Evolutionary conservation across 2,113 vertebrate genomes (phyloP), one percentile per base, ranked within the genome.

Genomic region (Puntigrus tetrazona): DNA sequence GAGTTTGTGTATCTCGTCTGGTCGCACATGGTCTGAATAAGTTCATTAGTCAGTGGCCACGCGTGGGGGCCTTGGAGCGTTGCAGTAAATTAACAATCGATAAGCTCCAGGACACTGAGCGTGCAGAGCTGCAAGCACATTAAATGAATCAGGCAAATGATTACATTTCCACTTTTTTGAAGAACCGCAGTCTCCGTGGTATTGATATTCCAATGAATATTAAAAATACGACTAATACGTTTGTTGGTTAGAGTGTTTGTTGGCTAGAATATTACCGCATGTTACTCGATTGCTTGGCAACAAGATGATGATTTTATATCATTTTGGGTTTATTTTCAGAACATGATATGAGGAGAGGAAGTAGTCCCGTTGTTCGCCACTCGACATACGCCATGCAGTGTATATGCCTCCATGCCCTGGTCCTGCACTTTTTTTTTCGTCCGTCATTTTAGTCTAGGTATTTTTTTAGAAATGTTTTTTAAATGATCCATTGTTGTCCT

Each of bases 291-390:
- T 63, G 25, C 78, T 45, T 65, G 57, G 78, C 78, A 79, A 31
- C 57, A 63, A 29, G 27, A 52, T 38, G 4, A 47, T 22, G 2
- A 45, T 70, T 59, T 84, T 36, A 73, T 78, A 22, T 87, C 8
- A 77, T 73, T 75, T 45, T 73, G 4, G 27, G 10, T 86, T 88
- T 88, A 34, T 79, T 91, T 88, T 34, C 90, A 91, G 90, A 89
- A 89, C 22, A 74, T 82, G 76, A 90, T 88, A 88, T 91, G 89
- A 91, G 25, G 47, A 36, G 76, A 90, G 70, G 72, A 77, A 8
- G 16, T 50, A 41, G 61, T 59, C 50, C 29, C 41, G 31, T 38
- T 63, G 47, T 41, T 70, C 79, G 18, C 11, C 10, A 55, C 20
- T 29, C 36, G 47, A 47, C 74, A 83, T 45, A 67, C 52, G 80